phyloP scores from a whole-genome alignment of 2,797 vertebrate species.

The Potorous gilbertii region DNA sequence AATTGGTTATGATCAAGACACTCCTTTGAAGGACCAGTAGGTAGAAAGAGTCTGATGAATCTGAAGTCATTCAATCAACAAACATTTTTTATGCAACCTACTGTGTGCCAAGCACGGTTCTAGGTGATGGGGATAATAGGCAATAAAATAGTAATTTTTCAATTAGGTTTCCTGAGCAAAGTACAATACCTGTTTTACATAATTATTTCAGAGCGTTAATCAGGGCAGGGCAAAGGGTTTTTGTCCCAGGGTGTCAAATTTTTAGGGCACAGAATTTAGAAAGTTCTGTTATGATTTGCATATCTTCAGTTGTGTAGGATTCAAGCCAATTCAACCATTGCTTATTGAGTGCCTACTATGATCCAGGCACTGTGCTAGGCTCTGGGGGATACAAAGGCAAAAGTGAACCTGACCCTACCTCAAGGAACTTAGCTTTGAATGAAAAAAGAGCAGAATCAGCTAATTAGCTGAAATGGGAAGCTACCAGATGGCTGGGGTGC shows the following conservation, averaged over 20 bases:
- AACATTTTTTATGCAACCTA: neutral
- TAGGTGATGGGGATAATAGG: neutral
- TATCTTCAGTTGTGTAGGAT: neutral
- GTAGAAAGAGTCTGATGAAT: neutral
- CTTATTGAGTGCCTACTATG: neutral
- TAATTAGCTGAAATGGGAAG: neutral
- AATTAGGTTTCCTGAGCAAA: constrained; percentile 13
- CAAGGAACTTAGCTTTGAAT: neutral
- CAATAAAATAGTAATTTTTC: constrained; percentile 15
- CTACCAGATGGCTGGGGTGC: neutral
- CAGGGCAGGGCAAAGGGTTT: neutral
- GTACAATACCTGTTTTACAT: constrained; percentile 32
- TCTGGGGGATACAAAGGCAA: neutral
- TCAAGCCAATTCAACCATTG: neutral
- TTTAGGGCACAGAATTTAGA: neutral
- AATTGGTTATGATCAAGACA: constrained; percentile 4
- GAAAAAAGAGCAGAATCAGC: neutral
- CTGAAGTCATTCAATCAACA: neutral
- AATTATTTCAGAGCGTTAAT: neutral
- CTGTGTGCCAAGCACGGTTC: neutral
- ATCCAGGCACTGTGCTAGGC: neutral
- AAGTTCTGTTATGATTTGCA: neutral
- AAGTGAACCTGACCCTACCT: neutral
- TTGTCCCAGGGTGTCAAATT: neutral
- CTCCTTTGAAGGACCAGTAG: neutral